A percentile compares a stretch with the other conserved stretches of the same genome.
These are phyloP conservation scores for Archips xylosteana DNA, from an alignment of 2,888 invertebrate species.

Conservation along the genomic window DNA sequence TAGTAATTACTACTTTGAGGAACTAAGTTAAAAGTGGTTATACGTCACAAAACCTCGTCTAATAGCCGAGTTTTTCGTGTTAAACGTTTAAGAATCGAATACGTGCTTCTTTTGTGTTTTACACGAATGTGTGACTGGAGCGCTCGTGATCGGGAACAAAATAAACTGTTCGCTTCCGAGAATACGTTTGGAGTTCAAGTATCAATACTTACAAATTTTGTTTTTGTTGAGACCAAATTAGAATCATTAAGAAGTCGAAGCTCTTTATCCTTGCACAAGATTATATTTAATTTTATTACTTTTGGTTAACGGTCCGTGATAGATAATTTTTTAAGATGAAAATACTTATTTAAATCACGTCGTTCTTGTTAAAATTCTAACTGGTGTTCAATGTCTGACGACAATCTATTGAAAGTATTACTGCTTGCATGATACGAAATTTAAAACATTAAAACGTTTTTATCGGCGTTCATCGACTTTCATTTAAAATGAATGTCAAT, in stretches of 20 bases:
- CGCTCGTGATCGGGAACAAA: constrained; percentile 47
- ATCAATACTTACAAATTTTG: constrained; percentile 18
- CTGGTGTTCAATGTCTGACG: constrained; percentile 7
- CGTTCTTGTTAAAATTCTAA: constrained; percentile 1
- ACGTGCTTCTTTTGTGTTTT: constrained; percentile 30
- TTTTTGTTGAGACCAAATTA: constrained; percentile 23
- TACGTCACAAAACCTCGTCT: neutral
- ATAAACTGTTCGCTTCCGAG: constrained; percentile 45
- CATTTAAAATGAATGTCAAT: neutral
- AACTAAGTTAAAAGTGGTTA: neutral
- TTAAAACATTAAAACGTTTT: constrained; percentile 15
- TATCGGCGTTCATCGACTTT: constrained; percentile 4
- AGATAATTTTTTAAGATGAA: constrained; percentile 4
- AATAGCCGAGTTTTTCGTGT: constrained; percentile 6
- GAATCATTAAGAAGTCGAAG: constrained; percentile 8
- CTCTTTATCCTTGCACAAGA: constrained; percentile 3
- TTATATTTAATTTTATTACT: neutral
- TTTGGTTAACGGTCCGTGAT: neutral
- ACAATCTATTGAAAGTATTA: neutral
- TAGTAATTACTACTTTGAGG: neutral
- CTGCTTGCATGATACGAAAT: constrained; percentile 2
- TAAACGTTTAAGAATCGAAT: constrained; percentile 18
- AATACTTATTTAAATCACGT: constrained; percentile 5
- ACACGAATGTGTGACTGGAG: neutral
- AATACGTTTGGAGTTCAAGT: constrained; percentile 34